A percentile compares a stretch with the other conserved stretches of the same genome.
These are phyloP conservation scores for Drosophila malerkotliana DNA, from an alignment of 1,140 invertebrate genomes.

Conservation along the genomic window DNA sequence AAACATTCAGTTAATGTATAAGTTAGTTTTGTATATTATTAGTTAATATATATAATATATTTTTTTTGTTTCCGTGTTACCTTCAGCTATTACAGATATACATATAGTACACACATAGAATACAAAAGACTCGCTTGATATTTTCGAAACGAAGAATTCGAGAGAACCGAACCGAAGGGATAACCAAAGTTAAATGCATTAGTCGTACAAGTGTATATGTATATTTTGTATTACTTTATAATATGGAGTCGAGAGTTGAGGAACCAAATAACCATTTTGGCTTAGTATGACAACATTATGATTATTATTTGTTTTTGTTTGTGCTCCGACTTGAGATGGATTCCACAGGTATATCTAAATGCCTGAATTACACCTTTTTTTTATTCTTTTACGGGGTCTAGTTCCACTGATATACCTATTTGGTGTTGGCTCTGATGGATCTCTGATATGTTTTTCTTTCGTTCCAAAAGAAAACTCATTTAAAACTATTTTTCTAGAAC, in stretches of 20 bases:
- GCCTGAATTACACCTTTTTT: background rate
- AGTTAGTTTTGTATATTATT: constrained; percentile 36
- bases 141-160: constrained; percentile 7
- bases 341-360: background rate
- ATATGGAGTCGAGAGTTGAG: constrained; percentile 3
- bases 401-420: constrained; percentile 7
- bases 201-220: constrained; percentile 1
- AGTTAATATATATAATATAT: constrained; percentile 19
- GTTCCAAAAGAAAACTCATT: constrained; percentile 37
- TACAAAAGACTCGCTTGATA: constrained; percentile 40
- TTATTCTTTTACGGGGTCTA: background rate
- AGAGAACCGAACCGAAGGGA: background rate
- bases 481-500: background rate
- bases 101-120: constrained; percentile 45
- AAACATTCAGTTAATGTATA: constrained; percentile 52
- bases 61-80: constrained; percentile 8
- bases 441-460: constrained; percentile 20
- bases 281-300: background rate
- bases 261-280: constrained; percentile 4
- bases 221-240: background rate
- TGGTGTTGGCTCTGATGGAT: constrained; percentile 3
- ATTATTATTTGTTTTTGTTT: background rate
- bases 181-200: constrained; percentile 38
- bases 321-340: background rate
- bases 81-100: constrained; percentile 16